Conservation (phyloP, 2,113 vertebrate species). For the Eidolon helvum region DNA sequence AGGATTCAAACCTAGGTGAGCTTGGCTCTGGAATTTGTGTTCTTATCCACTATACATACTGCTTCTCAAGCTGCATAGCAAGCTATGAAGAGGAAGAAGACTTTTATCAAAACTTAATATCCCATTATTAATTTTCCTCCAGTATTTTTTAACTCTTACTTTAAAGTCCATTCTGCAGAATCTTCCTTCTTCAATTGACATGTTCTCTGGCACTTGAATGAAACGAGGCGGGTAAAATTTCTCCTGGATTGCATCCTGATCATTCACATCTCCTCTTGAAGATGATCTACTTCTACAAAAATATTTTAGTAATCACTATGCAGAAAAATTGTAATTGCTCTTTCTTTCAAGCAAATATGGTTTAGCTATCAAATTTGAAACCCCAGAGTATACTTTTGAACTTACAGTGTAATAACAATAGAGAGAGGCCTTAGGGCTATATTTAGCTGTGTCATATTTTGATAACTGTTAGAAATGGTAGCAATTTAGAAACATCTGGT, state of each 20-base stretch:
- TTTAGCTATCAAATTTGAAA: neutral
- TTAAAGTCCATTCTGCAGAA: slow-evolving; percentile 98
- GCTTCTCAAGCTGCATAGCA: neutral
- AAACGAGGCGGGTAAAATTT: slow-evolving; percentile 96
- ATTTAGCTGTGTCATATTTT: slow-evolving; percentile 20
- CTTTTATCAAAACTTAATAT: slow-evolving; percentile 3
- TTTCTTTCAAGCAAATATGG: slow-evolving; percentile 17
- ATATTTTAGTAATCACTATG: slow-evolving; percentile 8
- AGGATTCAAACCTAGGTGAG: neutral
- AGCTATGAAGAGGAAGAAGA: neutral
- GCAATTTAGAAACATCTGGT: slow-evolving; percentile 20
- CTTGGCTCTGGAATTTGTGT: neutral
- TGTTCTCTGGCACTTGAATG: slow-evolving; percentile 91
- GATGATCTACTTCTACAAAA: slow-evolving; percentile 88
- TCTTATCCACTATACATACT: neutral
- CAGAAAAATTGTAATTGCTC: neutral
- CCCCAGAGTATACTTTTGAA: neutral
- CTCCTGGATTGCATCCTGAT: slow-evolving; percentile 92
- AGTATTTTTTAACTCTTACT: slow-evolving; percentile 80
- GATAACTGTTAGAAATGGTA: neutral
- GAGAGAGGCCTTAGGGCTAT: neutral
- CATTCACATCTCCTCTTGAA: slow-evolving; percentile 86
- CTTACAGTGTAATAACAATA: neutral
- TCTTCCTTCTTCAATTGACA: slow-evolving; percentile 93
- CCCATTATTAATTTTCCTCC: neutral